Conservation (phyloP, 2,888 invertebrate genomes). For the Tetropium fuscum region DNA sequence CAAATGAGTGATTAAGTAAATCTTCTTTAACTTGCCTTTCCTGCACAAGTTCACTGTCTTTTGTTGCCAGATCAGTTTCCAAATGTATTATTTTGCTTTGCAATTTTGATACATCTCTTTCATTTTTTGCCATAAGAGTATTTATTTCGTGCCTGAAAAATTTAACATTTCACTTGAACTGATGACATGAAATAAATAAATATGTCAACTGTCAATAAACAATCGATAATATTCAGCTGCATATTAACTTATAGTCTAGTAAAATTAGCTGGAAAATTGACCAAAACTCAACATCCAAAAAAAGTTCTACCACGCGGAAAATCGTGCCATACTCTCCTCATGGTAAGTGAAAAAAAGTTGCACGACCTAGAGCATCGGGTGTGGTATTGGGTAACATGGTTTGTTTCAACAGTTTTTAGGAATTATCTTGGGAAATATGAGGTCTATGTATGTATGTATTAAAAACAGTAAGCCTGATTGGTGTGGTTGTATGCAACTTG, state of each 20-base stretch:
- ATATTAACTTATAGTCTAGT: not conserved
- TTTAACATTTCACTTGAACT: slow-evolving; percentile 11
- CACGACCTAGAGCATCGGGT: no score
- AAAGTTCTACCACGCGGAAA: no score
- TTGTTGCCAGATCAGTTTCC: slow-evolving; percentile 68
- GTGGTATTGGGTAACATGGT: no score
- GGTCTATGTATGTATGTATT: no score
- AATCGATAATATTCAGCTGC: not conserved
- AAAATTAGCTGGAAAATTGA: not conserved
- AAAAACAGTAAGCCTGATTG: no score
- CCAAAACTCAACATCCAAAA: not conserved
- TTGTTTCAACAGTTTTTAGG: no score
- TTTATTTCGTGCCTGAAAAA: slow-evolving; percentile 68
- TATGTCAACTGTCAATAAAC: slow-evolving; percentile 6
- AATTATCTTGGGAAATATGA: no score
- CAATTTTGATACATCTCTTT: slow-evolving; percentile 67
- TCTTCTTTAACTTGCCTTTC: slow-evolving; percentile 70
- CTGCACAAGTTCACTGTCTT: slow-evolving; percentile 71
- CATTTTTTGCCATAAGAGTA: slow-evolving; percentile 68
- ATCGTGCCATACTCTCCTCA: no score
- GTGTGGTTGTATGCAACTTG: no score
- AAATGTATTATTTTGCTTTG: slow-evolving; percentile 67
- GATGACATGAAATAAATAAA: not conserved
- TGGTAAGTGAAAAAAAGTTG: no score
- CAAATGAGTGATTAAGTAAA: slow-evolving; percentile 67